phyloP scores from a whole-genome alignment of 2,113 vertebrate species.

The Acinonyx jubatus region DNA sequence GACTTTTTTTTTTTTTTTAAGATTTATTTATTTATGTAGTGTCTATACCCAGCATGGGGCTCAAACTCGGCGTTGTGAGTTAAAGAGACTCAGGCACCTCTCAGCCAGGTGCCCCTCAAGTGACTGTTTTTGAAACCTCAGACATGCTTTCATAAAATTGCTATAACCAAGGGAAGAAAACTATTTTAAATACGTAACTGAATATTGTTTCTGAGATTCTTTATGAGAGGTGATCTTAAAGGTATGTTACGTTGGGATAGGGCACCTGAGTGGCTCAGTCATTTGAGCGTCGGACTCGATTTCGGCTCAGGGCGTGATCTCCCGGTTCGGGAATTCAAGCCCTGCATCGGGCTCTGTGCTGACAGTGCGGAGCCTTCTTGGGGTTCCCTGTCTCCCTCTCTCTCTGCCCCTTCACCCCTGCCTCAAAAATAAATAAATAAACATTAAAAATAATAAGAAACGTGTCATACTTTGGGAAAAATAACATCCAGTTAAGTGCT shows the following conservation, averaged over 20 bases:
- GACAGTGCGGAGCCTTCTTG: too few species aligned
- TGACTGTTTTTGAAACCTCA: not conserved
- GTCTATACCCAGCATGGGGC: not conserved
- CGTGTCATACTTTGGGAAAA: not conserved
- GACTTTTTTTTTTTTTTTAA: not conserved
- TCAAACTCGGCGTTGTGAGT: not conserved
- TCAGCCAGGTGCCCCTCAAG: not conserved
- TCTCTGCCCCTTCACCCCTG: too few species aligned
- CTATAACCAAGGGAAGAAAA: not conserved
- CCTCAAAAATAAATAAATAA: too few species aligned
- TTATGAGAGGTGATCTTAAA: not conserved
- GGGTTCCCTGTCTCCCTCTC: too few species aligned
- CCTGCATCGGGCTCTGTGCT: too few species aligned
- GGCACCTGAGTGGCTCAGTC: too few species aligned
- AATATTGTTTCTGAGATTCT: not conserved
- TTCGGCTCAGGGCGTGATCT: too few species aligned
- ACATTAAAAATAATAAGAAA: not conserved
- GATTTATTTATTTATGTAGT: not conserved
- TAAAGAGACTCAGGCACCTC: not conserved
- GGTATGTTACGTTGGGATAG: not conserved
- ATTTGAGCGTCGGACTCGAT: too few species aligned
- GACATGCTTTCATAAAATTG: not conserved
- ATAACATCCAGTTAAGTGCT: not conserved
- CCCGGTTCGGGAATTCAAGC: too few species aligned
- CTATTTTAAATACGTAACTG: not conserved